A percentile compares a stretch with the other conserved stretches of the same genome.
Evolutionary conservation across 2,888 invertebrate species (phyloP).

Genomic region (Aphrophora alni): DNA sequence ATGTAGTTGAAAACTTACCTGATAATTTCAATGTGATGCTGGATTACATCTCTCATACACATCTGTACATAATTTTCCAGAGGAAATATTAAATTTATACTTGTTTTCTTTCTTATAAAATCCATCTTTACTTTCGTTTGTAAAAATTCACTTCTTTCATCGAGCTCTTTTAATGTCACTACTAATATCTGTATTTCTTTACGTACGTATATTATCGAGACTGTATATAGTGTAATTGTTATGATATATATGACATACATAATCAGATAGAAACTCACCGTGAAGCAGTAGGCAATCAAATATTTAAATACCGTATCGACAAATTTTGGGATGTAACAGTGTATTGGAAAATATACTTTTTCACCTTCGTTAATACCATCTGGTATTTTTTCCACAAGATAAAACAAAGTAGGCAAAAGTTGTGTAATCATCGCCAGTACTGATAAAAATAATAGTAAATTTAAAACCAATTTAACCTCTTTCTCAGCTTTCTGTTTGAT

Average conservation of each 20-base stretch:
- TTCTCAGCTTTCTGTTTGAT: background rate
- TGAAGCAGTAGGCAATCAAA: background rate
- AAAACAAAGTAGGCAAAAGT: background rate
- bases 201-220: background rate
- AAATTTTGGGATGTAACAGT: background rate
- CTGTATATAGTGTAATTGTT: background rate
- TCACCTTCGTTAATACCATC: background rate
- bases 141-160: background rate
- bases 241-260: background rate
- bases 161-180: background rate
- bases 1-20: background rate
- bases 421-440: background rate
- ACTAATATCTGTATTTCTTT: background rate
- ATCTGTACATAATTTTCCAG: background rate
- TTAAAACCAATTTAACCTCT: background rate
- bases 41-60: background rate
- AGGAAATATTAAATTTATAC: background rate
- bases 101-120: background rate
- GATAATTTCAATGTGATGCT: background rate
- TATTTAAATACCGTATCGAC: background rate
- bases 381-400: background rate
- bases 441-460: background rate
- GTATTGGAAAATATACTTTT: background rate
- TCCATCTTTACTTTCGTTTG: background rate
- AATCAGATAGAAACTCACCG: background rate